These are phyloP conservation scores for Pollicipes pollicipes DNA, from an alignment of 1,140 invertebrate genomes.

Conservation along the genomic window DNA sequence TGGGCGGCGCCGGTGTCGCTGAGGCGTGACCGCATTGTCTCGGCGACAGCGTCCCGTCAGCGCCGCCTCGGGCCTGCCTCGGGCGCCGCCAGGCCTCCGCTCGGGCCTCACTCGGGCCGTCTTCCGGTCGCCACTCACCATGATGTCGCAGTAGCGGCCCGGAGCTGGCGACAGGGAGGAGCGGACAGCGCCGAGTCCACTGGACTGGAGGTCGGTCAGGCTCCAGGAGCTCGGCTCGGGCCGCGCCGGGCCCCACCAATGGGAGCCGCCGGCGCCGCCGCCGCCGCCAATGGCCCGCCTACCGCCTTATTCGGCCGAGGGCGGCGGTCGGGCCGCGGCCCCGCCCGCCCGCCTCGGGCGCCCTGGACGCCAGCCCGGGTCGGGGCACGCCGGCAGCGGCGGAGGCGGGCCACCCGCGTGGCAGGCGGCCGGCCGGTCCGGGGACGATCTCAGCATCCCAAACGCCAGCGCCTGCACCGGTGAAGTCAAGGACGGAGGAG, in stretches of 20 bases:
- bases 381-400: no score
- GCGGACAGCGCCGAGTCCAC: background rate
- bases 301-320: background rate
- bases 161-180: background rate
- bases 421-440: no score
- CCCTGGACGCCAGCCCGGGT: background rate
- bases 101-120: background rate
- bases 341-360: background rate
- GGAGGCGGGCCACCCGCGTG: no score
- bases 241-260: background rate
- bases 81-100: no score
- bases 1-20: no score
- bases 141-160: background rate
- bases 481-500: no score
- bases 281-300: background rate
- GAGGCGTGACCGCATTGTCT: no score
- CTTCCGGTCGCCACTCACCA: background rate
- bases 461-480: no score
- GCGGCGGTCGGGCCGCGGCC: no score
- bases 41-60: background rate
- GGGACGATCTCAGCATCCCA: no score
- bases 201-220: background rate
- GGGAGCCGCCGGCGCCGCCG: background rate
- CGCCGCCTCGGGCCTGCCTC: background rate
- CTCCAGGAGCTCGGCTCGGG: background rate